Percentiles rank a stretch among this genome's conserved stretches.
These are phyloP conservation scores for Drosophila leonis DNA, from an alignment of 2,888 invertebrate genomes.

Conservation along the genomic window DNA sequence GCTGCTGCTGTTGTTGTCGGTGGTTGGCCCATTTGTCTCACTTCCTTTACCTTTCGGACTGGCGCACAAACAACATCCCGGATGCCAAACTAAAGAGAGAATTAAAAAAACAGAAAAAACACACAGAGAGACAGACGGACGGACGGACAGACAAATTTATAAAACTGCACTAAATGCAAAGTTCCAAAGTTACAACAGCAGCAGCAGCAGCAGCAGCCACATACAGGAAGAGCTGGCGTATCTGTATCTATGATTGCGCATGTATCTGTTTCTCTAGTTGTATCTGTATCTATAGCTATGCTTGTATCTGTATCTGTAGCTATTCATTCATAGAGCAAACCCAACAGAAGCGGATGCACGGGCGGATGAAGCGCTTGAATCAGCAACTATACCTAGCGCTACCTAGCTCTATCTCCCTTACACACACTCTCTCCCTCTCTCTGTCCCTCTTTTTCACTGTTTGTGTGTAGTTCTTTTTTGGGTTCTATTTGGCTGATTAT, in stretches of 20 bases:
- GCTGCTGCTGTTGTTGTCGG: constrained; percentile 28
- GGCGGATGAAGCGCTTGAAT: constrained; percentile 80
- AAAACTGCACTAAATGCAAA: constrained; percentile 78
- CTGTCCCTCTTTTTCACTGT: background rate
- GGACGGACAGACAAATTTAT: constrained; percentile 48
- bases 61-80: constrained; percentile 74
- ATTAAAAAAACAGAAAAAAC: constrained; percentile 39
- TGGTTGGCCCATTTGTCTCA: constrained; percentile 73
- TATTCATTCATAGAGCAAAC: constrained; percentile 72
- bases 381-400: constrained; percentile 33
- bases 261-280: constrained; percentile 29
- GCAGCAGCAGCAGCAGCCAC: constrained; percentile 30
- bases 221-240: constrained; percentile 48
- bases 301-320: constrained; percentile 26
- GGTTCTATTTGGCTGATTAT: constrained; percentile 73
- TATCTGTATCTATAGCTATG: constrained; percentile 16
- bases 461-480: constrained; percentile 1
- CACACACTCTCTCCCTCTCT: constrained; percentile 2
- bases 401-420: constrained; percentile 9
- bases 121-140: constrained; percentile 19
- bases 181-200: constrained; percentile 71
- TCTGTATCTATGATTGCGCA: constrained; percentile 23
- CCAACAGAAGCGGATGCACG: constrained; percentile 76
- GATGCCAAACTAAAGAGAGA: constrained; percentile 66
- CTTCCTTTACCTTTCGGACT: constrained; percentile 75